Evolutionary conservation across 2,888 invertebrate species (phyloP).

Genomic region (Drosophila diplacantha): DNA sequence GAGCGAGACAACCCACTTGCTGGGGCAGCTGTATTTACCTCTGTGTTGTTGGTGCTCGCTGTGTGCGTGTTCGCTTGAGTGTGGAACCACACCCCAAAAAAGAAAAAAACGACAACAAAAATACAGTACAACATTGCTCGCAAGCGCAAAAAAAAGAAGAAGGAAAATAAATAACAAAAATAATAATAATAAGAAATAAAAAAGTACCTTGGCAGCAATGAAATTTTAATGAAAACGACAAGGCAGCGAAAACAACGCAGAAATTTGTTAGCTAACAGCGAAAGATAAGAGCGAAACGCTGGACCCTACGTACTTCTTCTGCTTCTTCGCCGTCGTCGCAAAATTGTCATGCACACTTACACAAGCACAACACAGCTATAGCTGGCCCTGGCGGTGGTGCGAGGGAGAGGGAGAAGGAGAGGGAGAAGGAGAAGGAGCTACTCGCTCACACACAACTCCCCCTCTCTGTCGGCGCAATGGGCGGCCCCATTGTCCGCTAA

Average conservation of each 20-base stretch:
- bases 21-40: slow-evolving; percentile 65
- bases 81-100: slow-evolving; percentile 66
- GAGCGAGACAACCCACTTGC: slow-evolving; percentile 40
- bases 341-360: slow-evolving; percentile 41
- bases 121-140: slow-evolving; percentile 41
- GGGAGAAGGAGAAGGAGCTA: neutral
- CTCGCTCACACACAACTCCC: slow-evolving; percentile 10
- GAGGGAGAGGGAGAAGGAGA: neutral
- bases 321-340: slow-evolving; percentile 23
- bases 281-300: slow-evolving; percentile 26
- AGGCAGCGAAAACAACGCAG: slow-evolving; percentile 44
- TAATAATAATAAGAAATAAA: slow-evolving; percentile 8
- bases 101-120: slow-evolving; percentile 15
- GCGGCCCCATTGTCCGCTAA: slow-evolving; percentile 28
- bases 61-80: slow-evolving; percentile 21
- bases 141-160: neutral
- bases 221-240: slow-evolving; percentile 71
- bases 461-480: slow-evolving; percentile 23
- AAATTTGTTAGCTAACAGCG: slow-evolving; percentile 42
- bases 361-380: neutral
- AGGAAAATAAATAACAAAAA: slow-evolving; percentile 17
- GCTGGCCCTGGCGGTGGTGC: neutral
- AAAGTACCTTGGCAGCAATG: slow-evolving; percentile 56
- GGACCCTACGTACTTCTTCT: slow-evolving; percentile 20
- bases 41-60: slow-evolving; percentile 59